Evolutionary conservation across 2,113 vertebrate genomes (phyloP).

Genomic region (Proteles cristata): DNA sequence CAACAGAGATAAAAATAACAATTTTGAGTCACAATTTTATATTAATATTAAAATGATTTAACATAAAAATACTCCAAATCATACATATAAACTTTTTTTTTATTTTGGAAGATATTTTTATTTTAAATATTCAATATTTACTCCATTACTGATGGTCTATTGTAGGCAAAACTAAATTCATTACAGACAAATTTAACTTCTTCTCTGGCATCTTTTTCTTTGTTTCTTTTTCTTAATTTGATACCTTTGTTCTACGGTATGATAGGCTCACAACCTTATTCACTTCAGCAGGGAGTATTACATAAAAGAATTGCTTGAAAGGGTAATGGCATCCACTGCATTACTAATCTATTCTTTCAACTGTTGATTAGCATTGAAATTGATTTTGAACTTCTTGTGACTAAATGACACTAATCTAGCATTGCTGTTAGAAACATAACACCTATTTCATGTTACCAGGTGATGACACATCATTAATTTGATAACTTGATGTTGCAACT

Average conservation of each 20-base stretch:
- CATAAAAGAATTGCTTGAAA: constrained; percentile 77
- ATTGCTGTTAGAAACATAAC: constrained; percentile 83
- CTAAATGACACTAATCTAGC: constrained; percentile 85
- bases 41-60: constrained; percentile 31
- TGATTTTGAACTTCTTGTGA: constrained; percentile 83
- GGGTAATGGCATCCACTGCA: constrained; percentile 82
- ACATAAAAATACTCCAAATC: neutral
- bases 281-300: constrained; percentile 71
- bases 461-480: constrained; percentile 84
- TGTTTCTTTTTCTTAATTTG: neutral
- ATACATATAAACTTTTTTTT: neutral
- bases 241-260: constrained; percentile 31
- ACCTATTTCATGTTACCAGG: constrained; percentile 81
- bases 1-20: neutral
- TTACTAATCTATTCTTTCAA: constrained; percentile 85
- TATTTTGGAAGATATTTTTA: neutral
- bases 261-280: constrained; percentile 63
- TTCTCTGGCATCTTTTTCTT: neutral
- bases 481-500: constrained; percentile 77
- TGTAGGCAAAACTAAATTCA: neutral
- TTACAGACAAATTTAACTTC: neutral
- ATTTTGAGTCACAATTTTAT: neutral
- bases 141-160: neutral
- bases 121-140: neutral
- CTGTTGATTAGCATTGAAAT: constrained; percentile 87